Conservation (phyloP, 1,140 invertebrate genomes). For the Hormaphis cornu region DNA sequence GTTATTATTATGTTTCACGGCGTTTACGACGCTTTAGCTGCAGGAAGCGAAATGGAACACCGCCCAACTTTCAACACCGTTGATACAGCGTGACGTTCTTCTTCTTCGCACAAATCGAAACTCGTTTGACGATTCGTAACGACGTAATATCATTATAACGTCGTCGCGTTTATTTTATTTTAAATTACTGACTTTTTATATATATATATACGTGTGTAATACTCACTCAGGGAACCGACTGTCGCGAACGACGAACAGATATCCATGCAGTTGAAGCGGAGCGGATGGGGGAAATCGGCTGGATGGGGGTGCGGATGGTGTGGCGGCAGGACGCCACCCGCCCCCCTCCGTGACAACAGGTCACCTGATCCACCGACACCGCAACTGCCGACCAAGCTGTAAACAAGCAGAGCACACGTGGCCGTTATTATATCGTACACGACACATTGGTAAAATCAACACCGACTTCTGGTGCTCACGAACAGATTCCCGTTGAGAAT, state of each 20-base stretch:
- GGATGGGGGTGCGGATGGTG: conserved; percentile 30
- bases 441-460: not conserved
- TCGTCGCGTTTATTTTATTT: no score
- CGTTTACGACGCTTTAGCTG: no score
- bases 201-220: no score
- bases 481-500: not conserved
- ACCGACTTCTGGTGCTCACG: not conserved
- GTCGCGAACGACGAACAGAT: conserved; percentile 24
- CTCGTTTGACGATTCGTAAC: no score
- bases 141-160: no score
- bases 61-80: no score
- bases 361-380: conserved; percentile 25
- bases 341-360: conserved; percentile 20
- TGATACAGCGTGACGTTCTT: no score
- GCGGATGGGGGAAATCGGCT: conserved; percentile 19
- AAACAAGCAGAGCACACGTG: not conserved
- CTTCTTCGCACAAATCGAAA: no score
- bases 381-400: conserved; percentile 21
- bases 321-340: conserved; percentile 29
- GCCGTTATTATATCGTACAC: not conserved
- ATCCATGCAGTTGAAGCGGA: conserved; percentile 30
- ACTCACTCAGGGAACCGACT: conserved; percentile 23
- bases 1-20: no score
- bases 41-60: no score
- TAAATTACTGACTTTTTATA: no score